These are phyloP conservation scores for Acomys russatus DNA, from an alignment of 2,797 vertebrate genomes.

Conservation along the genomic window DNA sequence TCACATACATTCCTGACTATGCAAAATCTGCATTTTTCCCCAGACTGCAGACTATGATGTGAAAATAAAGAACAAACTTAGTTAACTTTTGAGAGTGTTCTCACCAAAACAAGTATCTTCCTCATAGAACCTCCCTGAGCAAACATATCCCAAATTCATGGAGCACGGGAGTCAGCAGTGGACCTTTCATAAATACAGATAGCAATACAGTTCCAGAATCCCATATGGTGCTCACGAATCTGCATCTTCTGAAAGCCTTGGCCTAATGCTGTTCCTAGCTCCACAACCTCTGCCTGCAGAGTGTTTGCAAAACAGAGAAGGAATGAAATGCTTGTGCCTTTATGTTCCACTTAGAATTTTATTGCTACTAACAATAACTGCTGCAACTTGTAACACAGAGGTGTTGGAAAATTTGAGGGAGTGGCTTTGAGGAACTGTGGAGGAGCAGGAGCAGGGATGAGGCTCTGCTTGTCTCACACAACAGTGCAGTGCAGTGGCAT, in stretches of 20 bases:
- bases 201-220: accelerated
- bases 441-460: neutral
- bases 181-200: neutral
- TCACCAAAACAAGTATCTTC: neutral
- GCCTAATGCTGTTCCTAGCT: neutral
- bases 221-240: neutral
- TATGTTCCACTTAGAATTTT: constrained; percentile 16
- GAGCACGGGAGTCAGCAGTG: neutral
- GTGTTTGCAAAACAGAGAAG: neutral
- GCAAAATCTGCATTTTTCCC: constrained; percentile 13
- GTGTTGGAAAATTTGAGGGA: neutral
- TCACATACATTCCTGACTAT: neutral
- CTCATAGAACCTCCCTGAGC: neutral
- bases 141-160: neutral
- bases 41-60: neutral
- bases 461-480: neutral
- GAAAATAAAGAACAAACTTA: neutral
- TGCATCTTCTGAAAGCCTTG: neutral
- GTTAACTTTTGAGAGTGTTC: neutral
- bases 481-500: no score
- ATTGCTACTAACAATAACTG: constrained; percentile 1
- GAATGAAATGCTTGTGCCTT: neutral
- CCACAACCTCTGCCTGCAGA: neutral
- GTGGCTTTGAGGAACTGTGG: neutral
- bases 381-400: neutral